These are phyloP conservation scores for Thomomys bottae DNA, from an alignment of 2,113 vertebrate genomes.

Conservation along the genomic window DNA sequence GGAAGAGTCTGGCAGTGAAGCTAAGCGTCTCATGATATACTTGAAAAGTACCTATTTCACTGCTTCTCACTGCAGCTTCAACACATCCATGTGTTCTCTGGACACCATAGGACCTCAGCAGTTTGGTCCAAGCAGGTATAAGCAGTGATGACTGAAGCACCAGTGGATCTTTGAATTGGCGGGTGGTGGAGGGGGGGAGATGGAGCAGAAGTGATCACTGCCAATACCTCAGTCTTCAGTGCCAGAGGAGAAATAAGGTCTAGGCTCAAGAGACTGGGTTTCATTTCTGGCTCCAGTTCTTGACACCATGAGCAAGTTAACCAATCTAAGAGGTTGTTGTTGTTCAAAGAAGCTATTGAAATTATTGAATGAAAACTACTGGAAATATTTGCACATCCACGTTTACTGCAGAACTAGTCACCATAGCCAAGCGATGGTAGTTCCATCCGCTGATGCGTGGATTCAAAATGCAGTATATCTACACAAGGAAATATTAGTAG, in stretches of 20 bases:
- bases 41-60: background rate
- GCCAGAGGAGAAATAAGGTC: background rate
- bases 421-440: too few species aligned
- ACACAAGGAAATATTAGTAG: too few species aligned
- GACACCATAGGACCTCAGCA: background rate
- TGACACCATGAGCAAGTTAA: background rate
- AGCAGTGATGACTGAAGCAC: background rate
- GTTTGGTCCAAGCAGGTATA: too few species aligned
- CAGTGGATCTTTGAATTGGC: too few species aligned
- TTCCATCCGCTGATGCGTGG: too few species aligned
- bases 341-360: background rate
- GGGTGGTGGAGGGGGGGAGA: background rate
- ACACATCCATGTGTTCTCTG: background rate
- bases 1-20: background rate
- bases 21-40: background rate
- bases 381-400: too few species aligned
- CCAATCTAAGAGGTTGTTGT: background rate
- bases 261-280: background rate
- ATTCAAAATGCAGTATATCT: too few species aligned
- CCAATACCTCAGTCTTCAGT: background rate
- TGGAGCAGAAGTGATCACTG: background rate
- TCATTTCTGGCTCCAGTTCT: background rate
- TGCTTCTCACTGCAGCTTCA: background rate
- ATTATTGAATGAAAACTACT: background rate
- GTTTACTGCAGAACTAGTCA: too few species aligned